Evolutionary conservation across 53 echinoderm and acorn worm species (phyloP), one percentile per base, ranked within the genome.

Genomic region (Actinopyga echinites): DNA sequence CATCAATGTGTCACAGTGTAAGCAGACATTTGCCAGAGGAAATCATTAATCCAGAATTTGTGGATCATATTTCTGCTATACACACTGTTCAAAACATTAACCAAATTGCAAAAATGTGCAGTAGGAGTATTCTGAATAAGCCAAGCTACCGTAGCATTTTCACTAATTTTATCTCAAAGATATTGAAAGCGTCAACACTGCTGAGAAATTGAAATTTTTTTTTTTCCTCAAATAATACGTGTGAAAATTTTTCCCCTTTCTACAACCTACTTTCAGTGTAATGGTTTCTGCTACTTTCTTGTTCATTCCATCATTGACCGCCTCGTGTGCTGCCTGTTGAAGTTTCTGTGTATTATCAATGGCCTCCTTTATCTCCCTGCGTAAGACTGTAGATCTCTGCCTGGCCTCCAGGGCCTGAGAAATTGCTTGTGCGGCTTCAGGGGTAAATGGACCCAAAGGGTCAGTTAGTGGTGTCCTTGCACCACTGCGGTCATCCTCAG

Each of bases 261-360:
- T 13, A n/a, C 30, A 35, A 64, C 82, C 79, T 69, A 99, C 99
- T 89, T 91, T 86, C 35, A 99, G 82, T 80, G 99, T 90, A 32
- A 95, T 85, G 11, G 99, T 99, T 88, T 99, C 97, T 53, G 99
- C 92, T 31, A 99, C 92, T 59, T 99, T 97, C 79, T 65, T 90
- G 62, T 94, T 99, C 56, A 99, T 62, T 13, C 99, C 89, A 65
- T 85, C 77, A 52, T 99, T 99, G 35, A 99, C 99, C 29, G 99
- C 99, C 22, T 87, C 57, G 63, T 99, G 99, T 1, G 95, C 92
- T 52, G 95, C 89, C 66, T 90, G 88, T 57, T 89, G 90, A 19
- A 99, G 85, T 69, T 93, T 88, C 32, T 86, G 83, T 4, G 99
- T 99, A 61, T 92, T 97, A 57, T 95, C 92, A 62, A 99, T 99